Percentiles rank a stretch among this genome's conserved stretches.
These are phyloP conservation scores for Adelognathus sp. DNA, from an alignment of 2,888 invertebrate species.

Conservation along the genomic window DNA sequence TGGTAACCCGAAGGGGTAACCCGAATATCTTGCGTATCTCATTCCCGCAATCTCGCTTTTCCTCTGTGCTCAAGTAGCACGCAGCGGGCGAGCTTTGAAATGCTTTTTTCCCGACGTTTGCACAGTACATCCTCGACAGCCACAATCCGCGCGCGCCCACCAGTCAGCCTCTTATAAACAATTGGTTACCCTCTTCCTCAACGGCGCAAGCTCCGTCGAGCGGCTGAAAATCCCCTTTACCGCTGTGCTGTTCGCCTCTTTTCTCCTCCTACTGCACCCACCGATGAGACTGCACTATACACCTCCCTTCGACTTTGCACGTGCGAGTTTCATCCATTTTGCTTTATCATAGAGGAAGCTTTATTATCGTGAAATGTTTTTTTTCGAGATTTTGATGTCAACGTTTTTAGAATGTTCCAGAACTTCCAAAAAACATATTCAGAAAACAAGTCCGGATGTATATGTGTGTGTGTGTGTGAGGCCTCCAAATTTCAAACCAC, in stretches of 20 bases:
- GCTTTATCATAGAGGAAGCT: too few species aligned
- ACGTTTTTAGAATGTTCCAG: too few species aligned
- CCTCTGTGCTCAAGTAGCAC: conserved; percentile 21
- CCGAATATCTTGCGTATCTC: too few species aligned
- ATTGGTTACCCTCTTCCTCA: conserved; percentile 55
- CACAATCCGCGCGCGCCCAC: neutral
- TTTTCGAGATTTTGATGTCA: too few species aligned
- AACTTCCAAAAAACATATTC: too few species aligned
- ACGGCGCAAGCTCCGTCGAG: conserved; percentile 10
- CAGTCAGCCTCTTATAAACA: conserved; percentile 56
- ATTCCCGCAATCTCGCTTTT: neutral
- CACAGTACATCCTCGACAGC: conserved; percentile 45
- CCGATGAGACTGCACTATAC: neutral
- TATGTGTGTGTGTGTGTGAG: too few species aligned
- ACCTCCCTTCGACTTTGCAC: conserved; percentile 25
- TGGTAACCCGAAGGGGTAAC: too few species aligned
- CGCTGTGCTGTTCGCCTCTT: neutral
- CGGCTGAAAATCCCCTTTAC: conserved; percentile 25
- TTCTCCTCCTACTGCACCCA: conserved; percentile 3
- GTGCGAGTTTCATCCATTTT: too few species aligned
- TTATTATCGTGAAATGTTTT: too few species aligned
- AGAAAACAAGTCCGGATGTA: too few species aligned
- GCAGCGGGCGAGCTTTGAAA: conserved; percentile 45
- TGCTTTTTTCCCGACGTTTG: conserved; percentile 55
- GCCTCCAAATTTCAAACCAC: too few species aligned